Evolutionary conservation across 2,888 invertebrate genomes (phyloP), one percentile per base, ranked within the genome.

Genomic region (Blera fallax): DNA sequence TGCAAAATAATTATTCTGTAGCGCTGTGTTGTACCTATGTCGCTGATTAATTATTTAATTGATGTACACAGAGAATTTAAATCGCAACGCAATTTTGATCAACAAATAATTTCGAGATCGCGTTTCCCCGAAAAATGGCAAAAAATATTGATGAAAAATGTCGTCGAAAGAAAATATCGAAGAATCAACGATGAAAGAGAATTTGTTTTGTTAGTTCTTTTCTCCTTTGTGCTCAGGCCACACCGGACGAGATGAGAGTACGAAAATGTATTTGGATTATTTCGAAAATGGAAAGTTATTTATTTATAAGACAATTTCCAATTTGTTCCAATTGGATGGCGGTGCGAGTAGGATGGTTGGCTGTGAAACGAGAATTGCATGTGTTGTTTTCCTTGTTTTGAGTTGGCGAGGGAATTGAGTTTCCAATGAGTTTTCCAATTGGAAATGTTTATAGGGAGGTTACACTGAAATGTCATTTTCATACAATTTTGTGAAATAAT

Each of bases 261-360:
- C 58, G 52, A 65, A 79, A 78, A 56, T 52, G 64, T 78, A 79
- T 79, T 79, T 84, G 83, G 40, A 78, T 50, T 70, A 65, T 76
- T 79, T 80, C 70, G 70, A 65, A 65, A 79, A 84, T 79, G 79
- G 84, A 79, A 79, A 84, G 84, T 79, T 79, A 79, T 84, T 84
- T 84, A 84, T 84, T 84, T 84, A 84, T 84, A 84, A 79, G 76
- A 84, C 69, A 64, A 40, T 69, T 69, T 70, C 62, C 78, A 58
- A 78, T 62, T 60, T 16, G 67, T 58, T 84, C 64, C 34, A 60
- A 76, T 58, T 24, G 58, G 8, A 14, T n/a, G 56, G 6, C 11
- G 21, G 79, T 52, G 69, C 4, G 56, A 74, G 27, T 1, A 14
- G 37, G 64, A 52, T 11, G 5, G 1, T 8, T 43, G 27, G 27